Evolutionary conservation across 1,140 invertebrate species (phyloP).

Genomic region (Drosophila pseudoobscura): DNA sequence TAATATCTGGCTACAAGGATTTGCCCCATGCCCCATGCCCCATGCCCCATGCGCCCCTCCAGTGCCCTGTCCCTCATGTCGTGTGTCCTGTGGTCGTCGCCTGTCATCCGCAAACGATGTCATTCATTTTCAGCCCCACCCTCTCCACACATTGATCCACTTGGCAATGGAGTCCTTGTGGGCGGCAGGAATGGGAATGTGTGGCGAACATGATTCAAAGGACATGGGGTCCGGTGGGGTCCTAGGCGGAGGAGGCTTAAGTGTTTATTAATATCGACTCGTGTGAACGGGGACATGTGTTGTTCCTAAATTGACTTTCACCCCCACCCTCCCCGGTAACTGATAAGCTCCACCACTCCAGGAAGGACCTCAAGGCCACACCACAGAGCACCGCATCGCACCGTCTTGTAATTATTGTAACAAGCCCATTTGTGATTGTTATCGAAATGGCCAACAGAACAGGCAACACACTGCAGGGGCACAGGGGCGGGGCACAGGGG

Average conservation of each 20-base stretch:
- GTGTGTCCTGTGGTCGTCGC: constrained; percentile 13
- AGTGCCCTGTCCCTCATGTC: not conserved
- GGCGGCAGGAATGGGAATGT: too few relatives aligned
- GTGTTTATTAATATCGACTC: constrained; percentile 69
- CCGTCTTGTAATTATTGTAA: constrained; percentile 37
- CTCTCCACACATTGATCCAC: constrained; percentile 31
- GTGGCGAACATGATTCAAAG: constrained; percentile 1
- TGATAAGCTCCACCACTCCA: constrained; percentile 35
- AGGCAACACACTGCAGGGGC: constrained; percentile 5
- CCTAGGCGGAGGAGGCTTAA: constrained; percentile 29
- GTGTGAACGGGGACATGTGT: constrained; percentile 65
- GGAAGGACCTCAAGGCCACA: not conserved
- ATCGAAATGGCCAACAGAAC: constrained; percentile 22
- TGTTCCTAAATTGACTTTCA: constrained; percentile 64
- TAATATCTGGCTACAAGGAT: constrained; percentile 42
- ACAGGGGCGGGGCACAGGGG: too few relatives aligned
- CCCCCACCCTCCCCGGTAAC: constrained; percentile 4
- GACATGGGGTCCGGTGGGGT: constrained; percentile 37
- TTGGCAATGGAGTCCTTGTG: constrained; percentile 2
- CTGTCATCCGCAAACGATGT: constrained; percentile 58
- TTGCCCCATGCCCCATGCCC: too few relatives aligned
- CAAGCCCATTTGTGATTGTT: constrained; percentile 47
- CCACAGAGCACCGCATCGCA: not conserved
- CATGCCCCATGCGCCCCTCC: too few relatives aligned
- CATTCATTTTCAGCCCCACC: constrained; percentile 51